Evolutionary conservation across 1,140 invertebrate genomes (phyloP).

Genomic region (Pseudoatta argentina): DNA sequence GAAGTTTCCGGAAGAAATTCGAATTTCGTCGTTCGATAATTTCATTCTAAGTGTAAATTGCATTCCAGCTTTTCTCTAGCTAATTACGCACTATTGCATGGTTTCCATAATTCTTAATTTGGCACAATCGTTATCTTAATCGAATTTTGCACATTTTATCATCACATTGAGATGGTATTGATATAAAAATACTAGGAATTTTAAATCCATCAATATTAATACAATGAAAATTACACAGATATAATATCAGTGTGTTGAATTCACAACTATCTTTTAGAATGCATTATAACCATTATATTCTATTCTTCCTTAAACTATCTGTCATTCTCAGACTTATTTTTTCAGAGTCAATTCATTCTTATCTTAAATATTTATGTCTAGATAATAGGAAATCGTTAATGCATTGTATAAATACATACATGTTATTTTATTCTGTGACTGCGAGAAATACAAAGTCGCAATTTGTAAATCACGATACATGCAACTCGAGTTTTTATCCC

Average conservation of each 20-base stretch:
- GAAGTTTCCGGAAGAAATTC: constrained; percentile 35
- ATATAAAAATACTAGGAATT: no score
- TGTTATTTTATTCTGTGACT: neutral
- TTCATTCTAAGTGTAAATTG: constrained; percentile 32
- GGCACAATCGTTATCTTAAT: constrained; percentile 20
- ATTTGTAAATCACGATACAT: neutral
- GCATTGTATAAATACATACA: neutral
- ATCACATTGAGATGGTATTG: neutral
- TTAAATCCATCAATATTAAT: no score
- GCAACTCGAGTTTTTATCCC: neutral
- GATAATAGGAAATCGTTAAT: neutral
- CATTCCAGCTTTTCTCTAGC: constrained; percentile 25
- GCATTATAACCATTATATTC: neutral
- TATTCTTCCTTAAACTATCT: neutral
- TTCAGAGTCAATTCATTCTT: neutral
- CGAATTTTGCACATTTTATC: constrained; percentile 24
- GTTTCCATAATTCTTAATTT: constrained; percentile 31
- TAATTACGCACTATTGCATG: constrained; percentile 39
- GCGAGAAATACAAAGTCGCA: constrained; percentile 4
- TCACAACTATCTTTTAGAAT: no score
- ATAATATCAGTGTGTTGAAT: no score
- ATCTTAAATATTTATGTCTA: neutral
- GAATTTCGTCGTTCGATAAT: constrained; percentile 44
- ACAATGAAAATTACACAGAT: no score
- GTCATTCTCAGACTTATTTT: neutral